phyloP scores from a whole-genome alignment of 2,113 vertebrate genomes.

The Scophthalmus maximus region DNA sequence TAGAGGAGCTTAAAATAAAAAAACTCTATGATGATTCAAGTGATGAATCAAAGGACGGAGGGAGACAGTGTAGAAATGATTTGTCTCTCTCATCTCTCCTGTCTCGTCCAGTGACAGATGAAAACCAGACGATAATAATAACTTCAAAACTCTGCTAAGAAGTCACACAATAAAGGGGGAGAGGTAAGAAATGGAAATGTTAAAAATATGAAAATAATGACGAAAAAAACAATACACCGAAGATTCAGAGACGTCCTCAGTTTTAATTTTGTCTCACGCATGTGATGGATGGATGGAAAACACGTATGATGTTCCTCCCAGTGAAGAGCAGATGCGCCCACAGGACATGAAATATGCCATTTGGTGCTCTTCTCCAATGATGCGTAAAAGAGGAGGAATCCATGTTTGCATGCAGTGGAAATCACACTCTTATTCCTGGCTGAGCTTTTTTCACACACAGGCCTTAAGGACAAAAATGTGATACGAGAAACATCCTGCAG shows the following conservation, averaged over 20 bases:
- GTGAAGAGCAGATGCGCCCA: slow-evolving; percentile 49
- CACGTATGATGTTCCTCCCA: not conserved
- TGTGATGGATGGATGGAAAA: slow-evolving; percentile 18
- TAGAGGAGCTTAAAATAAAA: slow-evolving; percentile 61
- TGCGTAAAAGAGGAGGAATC: not conserved
- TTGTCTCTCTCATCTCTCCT: not conserved
- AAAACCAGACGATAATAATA: slow-evolving; percentile 44
- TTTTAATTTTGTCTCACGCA: slow-evolving; percentile 5
- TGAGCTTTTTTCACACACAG: not conserved
- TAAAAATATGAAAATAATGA: not conserved
- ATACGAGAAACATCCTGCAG: not conserved
- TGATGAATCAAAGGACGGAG: slow-evolving; percentile 28
- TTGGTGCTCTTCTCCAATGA: slow-evolving; percentile 18
- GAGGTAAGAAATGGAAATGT: slow-evolving; percentile 1
- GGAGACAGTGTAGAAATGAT: not conserved
- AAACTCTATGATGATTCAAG: slow-evolving; percentile 41
- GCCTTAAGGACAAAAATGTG: not conserved
- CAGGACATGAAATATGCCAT: slow-evolving; percentile 46
- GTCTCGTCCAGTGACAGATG: slow-evolving; percentile 18
- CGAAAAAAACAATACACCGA: not conserved
- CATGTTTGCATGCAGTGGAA: slow-evolving; percentile 27
- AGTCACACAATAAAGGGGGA: not conserved
- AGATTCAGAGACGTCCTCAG: not conserved
- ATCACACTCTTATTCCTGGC: not conserved
- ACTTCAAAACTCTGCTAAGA: slow-evolving; percentile 8